Base-by-base conservation (phyloP, 2,888 invertebrate genomes). In the Diarsia mendica region DNA sequence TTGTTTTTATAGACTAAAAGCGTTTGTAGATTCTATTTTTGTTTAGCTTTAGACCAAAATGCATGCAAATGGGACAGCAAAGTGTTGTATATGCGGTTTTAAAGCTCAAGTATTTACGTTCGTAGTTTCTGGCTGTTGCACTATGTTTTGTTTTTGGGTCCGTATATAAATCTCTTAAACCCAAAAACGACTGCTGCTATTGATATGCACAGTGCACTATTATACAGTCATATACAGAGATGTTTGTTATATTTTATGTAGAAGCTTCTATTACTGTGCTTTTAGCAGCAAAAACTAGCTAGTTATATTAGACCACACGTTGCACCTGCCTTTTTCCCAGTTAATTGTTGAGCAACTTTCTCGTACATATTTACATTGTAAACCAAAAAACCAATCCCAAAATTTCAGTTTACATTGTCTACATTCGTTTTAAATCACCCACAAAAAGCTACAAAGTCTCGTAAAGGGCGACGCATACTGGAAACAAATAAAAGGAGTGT, bases 381-480 rank as follows among this genome's bases (percentile, higher is more conserved):
- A 20, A 66, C 8, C 49, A 82, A 89, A 85, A 86, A 84, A 86
- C 75, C 81, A 80, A 67, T 72, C 63, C 61, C 55, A 11, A 60
- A 65, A 53, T 77, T 60, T 71, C 79, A 85, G 75, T 86, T 83
- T 82, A 89, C 89, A 88, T 88, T 89, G 87, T 90, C 82, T 87
- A 84, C 83, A 83, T 79, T 80, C 77, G 58, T 85, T 88, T 84
- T 87, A 89, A 90, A 89, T 90, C 85, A 86, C 84, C 77, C 75
- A 77, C 88, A 89, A 90, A 91, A 91, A 89, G 85, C 73, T 85
- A 88, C 88, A 87, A 86, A 72, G 81, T 86, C 88, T 89, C 65
- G 80, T 82, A 87, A 87, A 89, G 87, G 77, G 84, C 81, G 75
- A 79, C 66, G 78, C 75, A 77, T 55, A 77, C 65, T 78, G 74